Evolutionary conservation across 2,113 vertebrate species (phyloP), one percentile per base, ranked within the genome.

Genomic region (Sinosuthora webbiana): DNA sequence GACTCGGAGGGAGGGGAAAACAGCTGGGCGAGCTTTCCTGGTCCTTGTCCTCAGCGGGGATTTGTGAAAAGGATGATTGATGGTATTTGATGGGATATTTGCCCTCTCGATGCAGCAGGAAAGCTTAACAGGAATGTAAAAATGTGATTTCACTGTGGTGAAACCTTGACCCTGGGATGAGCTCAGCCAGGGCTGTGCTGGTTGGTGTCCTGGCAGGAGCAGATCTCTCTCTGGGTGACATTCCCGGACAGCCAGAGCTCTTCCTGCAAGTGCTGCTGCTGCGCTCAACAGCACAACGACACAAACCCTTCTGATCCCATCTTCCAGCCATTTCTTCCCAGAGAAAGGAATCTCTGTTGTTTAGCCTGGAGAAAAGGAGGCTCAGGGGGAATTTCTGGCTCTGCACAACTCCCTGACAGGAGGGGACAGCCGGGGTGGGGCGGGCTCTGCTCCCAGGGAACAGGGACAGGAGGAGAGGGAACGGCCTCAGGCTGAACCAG

Each of bases 401-500:
- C 37, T 65, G 35, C 59, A 80, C 35, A 73, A 0, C 1, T 15
- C 76, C 47, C 50, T 65, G 76, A 0, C 12, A 65, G 59, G 42
- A 65, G 42, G 59, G 57, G 67, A 11, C 31, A 33, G 50, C 31
- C 1, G 1, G 3, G 41, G 25, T n/a, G n/a, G 23, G 3, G 8
- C 1, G 1, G 52, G 68, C 7, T 81, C 33, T 74, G 33, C 44
- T 44, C 6, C 2, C 57, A 74, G 37, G 33, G 53, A 50, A 59
- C 28, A 50, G 59, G 60, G 68, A 74, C 87, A 82, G 68, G 52
- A 81, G 44, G 10, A 59, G 77, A 59, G 44, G 52, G 23, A 67
- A 60, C 1, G 0, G 28, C 28, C 45, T 25, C 68, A 14, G 0
- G 24, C 3, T 21, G 39, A 1, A 2, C 53, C 52, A 45, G 52